These are phyloP conservation scores for Cyclina sinensis DNA, from an alignment of 1,140 invertebrate species.

Conservation along the genomic window DNA sequence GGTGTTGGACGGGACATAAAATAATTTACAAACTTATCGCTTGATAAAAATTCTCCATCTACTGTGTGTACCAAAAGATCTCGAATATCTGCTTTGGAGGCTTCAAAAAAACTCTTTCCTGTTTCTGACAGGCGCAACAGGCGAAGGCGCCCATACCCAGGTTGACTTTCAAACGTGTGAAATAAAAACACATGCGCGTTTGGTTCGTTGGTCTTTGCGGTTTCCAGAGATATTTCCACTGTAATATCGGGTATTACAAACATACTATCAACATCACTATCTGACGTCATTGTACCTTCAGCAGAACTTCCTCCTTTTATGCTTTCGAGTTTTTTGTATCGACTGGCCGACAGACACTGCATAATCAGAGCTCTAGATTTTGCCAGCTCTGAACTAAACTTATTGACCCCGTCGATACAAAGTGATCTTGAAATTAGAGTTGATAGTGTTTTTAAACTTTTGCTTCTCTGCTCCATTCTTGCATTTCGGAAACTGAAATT, in stretches of 20 bases:
- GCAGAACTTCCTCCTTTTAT: background rate
- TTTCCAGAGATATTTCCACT: background rate
- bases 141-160: background rate
- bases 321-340: background rate
- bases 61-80: background rate
- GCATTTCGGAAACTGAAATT: background rate
- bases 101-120: background rate
- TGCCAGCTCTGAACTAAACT: background rate
- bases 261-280: conserved; percentile 1
- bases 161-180: background rate
- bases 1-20: background rate
- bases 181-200: background rate
- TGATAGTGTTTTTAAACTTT: background rate
- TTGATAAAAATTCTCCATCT: background rate
- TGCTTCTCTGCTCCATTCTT: background rate
- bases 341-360: background rate
- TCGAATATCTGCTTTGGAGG: background rate
- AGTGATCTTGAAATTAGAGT: background rate
- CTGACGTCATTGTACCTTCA: background rate
- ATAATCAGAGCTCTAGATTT: background rate
- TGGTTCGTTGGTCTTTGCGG: background rate
- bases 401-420: background rate
- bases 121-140: background rate
- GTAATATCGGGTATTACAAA: background rate
- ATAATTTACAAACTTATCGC: background rate